Evolutionary conservation across 2,113 vertebrate genomes (phyloP).

Genomic region (Plecturocebus donacophilus): DNA sequence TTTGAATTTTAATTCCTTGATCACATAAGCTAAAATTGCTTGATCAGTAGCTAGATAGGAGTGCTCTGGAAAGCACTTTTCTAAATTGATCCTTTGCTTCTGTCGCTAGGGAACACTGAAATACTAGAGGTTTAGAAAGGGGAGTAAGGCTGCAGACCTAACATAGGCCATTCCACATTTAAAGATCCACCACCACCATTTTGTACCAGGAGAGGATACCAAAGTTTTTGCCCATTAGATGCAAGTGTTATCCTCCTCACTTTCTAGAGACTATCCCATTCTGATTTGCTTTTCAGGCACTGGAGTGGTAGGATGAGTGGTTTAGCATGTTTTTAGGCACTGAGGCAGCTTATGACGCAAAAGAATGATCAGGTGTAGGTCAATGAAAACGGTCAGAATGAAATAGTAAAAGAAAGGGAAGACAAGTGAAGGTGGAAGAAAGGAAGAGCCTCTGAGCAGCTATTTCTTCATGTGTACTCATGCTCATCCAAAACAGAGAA

Average conservation of each 20-base stretch:
- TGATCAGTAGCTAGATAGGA: conserved; percentile 51
- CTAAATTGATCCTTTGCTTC: conserved; percentile 63
- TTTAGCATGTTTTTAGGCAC: background rate
- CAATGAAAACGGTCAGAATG: background rate
- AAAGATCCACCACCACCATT: background rate
- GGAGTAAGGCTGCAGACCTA: background rate
- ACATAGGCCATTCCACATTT: background rate
- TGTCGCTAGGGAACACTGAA: conserved; percentile 67
- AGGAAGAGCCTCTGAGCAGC: background rate
- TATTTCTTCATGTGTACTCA: background rate
- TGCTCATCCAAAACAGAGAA: background rate
- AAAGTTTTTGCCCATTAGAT: background rate
- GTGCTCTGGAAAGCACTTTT: conserved; percentile 69
- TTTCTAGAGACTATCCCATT: background rate
- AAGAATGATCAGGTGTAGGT: background rate
- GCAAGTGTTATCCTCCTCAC: too few relatives aligned
- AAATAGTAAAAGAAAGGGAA: background rate
- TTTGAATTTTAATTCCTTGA: conserved; percentile 57
- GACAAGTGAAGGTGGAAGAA: background rate
- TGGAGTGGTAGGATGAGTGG: background rate
- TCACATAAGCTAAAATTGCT: conserved; percentile 54
- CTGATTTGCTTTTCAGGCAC: background rate
- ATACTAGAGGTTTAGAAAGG: conserved; percentile 39
- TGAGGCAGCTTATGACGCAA: background rate
- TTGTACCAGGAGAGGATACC: background rate